phyloP scores from a whole-genome alignment of 2,797 vertebrate species.

The Cossypha caffra region DNA sequence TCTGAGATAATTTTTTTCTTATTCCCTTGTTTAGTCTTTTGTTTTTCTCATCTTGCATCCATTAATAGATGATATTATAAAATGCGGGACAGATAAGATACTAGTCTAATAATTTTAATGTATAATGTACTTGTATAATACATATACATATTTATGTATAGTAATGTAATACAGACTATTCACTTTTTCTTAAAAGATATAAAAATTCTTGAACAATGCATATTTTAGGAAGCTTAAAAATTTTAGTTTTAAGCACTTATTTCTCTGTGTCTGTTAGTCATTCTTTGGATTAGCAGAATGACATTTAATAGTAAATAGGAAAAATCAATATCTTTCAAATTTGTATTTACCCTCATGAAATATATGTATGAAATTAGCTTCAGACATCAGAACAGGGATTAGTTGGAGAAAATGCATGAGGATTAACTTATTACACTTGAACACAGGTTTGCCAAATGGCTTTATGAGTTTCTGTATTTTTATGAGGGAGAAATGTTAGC shows the following conservation, averaged over 20 bases:
- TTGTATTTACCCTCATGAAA: not conserved
- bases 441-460: not conserved
- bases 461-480: not conserved
- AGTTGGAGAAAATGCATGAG: not conserved
- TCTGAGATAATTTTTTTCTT: not conserved
- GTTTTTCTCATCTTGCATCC: not conserved
- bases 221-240: not conserved
- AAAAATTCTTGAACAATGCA: not conserved
- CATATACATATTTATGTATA: not conserved
- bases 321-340: not conserved
- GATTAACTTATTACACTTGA: not conserved
- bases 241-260: not conserved
- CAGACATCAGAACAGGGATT: not conserved
- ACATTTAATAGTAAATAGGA: not conserved
- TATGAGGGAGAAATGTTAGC: not conserved
- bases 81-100: not conserved
- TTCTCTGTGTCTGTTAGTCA: not conserved
- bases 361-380: not conserved
- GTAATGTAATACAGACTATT: not conserved
- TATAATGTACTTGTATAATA: not conserved
- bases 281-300: not conserved
- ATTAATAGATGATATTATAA: not conserved
- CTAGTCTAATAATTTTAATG: not conserved
- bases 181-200: not conserved
- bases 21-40: not conserved